Conservation (phyloP, 1,140 invertebrate genomes). For the Latrodectus geometricus region DNA sequence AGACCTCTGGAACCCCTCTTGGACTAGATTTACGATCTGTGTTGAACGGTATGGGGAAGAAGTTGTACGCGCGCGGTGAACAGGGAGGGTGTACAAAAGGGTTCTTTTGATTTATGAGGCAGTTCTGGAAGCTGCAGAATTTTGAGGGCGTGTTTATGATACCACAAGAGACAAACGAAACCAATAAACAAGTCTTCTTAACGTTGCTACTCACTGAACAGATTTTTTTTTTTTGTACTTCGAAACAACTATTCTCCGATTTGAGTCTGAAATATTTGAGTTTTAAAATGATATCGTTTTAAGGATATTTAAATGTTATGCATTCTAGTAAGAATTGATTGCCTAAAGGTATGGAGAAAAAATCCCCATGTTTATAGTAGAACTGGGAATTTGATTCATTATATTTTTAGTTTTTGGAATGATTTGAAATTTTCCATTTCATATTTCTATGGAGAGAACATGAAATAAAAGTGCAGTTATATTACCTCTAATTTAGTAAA, state of each 20-base stretch:
- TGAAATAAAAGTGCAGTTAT: no score
- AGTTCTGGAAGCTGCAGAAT: constrained; percentile 42
- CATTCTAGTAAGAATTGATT: no score
- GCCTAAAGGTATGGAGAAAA: no score
- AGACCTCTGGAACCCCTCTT: neutral
- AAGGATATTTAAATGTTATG: no score
- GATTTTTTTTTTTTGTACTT: neutral
- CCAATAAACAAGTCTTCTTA: constrained; percentile 61
- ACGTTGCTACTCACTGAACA: neutral
- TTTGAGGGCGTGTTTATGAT: constrained; percentile 51
- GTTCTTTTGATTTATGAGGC: constrained; percentile 56
- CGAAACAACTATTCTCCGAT: neutral
- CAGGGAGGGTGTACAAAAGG: neutral
- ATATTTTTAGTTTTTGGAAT: no score
- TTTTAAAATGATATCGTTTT: neutral
- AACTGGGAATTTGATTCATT: no score
- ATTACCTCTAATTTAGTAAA: no score
- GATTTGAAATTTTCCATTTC: no score
- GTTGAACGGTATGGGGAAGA: constrained; percentile 15
- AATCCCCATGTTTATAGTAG: no score
- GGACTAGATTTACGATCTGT: constrained; percentile 40
- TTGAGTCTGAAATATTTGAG: neutral
- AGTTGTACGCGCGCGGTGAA: neutral
- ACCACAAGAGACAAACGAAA: constrained; percentile 54
- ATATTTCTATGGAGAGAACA: no score